phyloP scores from a whole-genome alignment of 2,113 vertebrate species.

The Indri indri region DNA sequence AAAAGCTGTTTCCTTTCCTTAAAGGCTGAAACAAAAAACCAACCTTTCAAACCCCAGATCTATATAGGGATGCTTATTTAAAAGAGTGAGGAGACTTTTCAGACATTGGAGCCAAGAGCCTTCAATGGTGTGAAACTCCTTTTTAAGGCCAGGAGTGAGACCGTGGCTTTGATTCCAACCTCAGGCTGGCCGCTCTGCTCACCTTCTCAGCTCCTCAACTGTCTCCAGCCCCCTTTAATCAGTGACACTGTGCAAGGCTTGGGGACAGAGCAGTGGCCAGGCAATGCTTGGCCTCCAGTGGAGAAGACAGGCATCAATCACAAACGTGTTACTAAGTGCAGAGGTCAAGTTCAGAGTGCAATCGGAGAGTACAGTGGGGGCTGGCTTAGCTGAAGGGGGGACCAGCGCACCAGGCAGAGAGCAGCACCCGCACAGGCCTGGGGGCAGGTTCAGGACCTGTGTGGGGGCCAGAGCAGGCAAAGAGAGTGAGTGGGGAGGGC shows the following conservation, averaged over 20 bases:
- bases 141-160: background rate
- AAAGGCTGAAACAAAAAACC: conserved; percentile 15
- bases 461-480: background rate
- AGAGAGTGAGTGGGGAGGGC: background rate
- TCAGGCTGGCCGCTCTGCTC: background rate
- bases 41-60: conserved; percentile 37
- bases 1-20: conserved; percentile 44
- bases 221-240: background rate
- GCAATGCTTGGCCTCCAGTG: background rate
- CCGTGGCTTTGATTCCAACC: background rate
- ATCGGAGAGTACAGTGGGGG: background rate
- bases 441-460: background rate
- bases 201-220: background rate
- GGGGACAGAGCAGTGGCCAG: background rate
- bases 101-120: conserved; percentile 3
- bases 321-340: background rate
- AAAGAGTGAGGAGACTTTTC: conserved; percentile 29
- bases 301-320: background rate
- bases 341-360: too few species aligned
- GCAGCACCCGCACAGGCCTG: background rate
- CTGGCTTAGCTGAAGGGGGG: background rate
- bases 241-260: background rate
- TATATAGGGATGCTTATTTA: background rate
- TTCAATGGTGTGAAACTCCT: conserved; percentile 14
- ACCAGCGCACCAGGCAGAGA: background rate